These are phyloP conservation scores for Lordiphosa clarofinis DNA, from an alignment of 1,140 invertebrate species.

Conservation along the genomic window DNA sequence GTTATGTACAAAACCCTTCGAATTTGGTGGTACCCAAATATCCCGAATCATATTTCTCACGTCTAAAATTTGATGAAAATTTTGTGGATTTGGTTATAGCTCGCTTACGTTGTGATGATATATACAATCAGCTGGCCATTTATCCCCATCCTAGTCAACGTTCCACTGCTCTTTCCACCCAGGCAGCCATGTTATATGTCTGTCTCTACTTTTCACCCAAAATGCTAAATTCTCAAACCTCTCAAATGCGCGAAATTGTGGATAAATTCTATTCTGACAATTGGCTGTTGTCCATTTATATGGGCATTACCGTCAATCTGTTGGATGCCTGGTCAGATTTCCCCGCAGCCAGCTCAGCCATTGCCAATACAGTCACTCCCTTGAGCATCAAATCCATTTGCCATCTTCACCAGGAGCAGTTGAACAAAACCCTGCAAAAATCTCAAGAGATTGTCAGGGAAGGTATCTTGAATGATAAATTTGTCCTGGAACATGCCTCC, in stretches of 20 bases:
- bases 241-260: conserved; percentile 98
- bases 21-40: conserved; percentile 86
- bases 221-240: conserved; percentile 89
- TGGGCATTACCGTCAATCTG: conserved; percentile 95
- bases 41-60: conserved; percentile 96
- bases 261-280: conserved; percentile 98
- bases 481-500: conserved; percentile 90
- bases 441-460: conserved; percentile 88
- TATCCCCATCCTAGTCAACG: conserved; percentile 96
- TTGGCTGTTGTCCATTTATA: conserved; percentile 96
- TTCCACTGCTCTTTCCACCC: conserved; percentile 92
- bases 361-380: conserved; percentile 88
- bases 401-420: conserved; percentile 82
- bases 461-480: conserved; percentile 90
- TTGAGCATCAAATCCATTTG: conserved; percentile 85
- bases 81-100: conserved; percentile 93
- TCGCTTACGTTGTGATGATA: conserved; percentile 94
- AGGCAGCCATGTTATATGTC: conserved; percentile 96
- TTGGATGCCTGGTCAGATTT: conserved; percentile 96
- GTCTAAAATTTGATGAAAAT: conserved; percentile 88
- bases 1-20: conserved; percentile 81
- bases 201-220: conserved; percentile 94
- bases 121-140: conserved; percentile 94
- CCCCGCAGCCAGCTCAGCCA: conserved; percentile 93
- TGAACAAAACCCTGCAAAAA: conserved; percentile 84